phyloP scores from a whole-genome alignment of 2,113 vertebrate species.

The Chaetops frenatus region DNA sequence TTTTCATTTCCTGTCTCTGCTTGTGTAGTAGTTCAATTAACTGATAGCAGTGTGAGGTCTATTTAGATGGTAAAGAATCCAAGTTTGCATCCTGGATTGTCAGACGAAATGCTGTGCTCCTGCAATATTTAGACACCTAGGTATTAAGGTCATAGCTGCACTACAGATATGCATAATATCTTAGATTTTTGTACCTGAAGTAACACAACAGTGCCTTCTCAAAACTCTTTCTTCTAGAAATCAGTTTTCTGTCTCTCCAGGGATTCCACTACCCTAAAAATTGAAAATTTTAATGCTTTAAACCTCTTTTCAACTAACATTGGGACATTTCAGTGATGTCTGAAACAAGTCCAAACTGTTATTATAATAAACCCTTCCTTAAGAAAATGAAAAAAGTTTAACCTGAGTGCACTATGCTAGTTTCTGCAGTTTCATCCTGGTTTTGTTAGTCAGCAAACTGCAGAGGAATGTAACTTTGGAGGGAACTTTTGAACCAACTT shows the following conservation, averaged over 20 bases:
- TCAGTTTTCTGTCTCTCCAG: background rate
- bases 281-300: background rate
- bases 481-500: background rate
- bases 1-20: background rate
- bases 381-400: background rate
- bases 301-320: background rate
- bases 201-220: background rate
- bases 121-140: background rate
- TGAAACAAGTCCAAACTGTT: background rate
- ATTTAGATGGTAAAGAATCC: background rate
- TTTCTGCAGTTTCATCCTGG: background rate
- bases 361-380: background rate
- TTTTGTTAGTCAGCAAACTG: background rate
- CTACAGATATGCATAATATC: background rate
- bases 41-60: background rate
- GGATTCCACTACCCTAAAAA: background rate
- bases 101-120: background rate
- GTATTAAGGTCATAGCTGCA: background rate
- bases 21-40: background rate
- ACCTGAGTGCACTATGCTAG: background rate
- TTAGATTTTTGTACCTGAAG: background rate
- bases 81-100: background rate
- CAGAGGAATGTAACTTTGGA: background rate
- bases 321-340: background rate
- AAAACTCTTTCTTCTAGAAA: background rate